These are phyloP conservation scores for Heliothis virescens DNA, from an alignment of 1,140 invertebrate genomes.

Conservation along the genomic window DNA sequence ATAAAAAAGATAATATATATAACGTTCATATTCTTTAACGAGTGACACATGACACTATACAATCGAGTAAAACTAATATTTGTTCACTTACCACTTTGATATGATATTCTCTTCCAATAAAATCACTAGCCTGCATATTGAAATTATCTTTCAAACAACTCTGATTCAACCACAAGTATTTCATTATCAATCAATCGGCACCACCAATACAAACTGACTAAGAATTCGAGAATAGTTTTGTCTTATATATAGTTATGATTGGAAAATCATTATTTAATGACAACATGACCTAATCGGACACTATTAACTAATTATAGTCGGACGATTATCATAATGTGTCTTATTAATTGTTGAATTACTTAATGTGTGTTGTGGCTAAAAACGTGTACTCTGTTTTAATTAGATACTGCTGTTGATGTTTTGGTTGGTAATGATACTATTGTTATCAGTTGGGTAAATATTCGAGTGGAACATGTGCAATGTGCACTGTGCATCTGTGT, in stretches of 20 bases:
- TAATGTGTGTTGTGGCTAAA: not conserved
- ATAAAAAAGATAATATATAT: no score
- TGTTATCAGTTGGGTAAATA: not conserved
- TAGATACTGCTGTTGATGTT: not conserved
- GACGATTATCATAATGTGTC: constrained; percentile 19
- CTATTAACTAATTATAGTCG: constrained; percentile 46
- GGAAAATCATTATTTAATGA: constrained; percentile 48
- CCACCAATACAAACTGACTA: constrained; percentile 18
- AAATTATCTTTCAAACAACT: not conserved
- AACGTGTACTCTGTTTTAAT: constrained; percentile 4
- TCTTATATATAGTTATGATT: constrained; percentile 48
- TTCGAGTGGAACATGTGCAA: no score
- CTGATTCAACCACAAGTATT: constrained; percentile 32
- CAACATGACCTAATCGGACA: constrained; percentile 43
- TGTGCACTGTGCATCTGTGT: no score
- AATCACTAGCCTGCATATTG: not conserved
- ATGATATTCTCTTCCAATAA: not conserved
- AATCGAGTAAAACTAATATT: no score
- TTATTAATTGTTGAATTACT: constrained; percentile 29
- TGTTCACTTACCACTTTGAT: constrained; percentile 1
- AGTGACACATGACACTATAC: no score
- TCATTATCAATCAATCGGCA: constrained; percentile 26
- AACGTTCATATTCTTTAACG: no score
- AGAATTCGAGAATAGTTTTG: not conserved
- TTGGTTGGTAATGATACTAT: not conserved